These are phyloP conservation scores for Ispidina picta DNA, from an alignment of 2,797 vertebrate species.

Conservation along the genomic window DNA sequence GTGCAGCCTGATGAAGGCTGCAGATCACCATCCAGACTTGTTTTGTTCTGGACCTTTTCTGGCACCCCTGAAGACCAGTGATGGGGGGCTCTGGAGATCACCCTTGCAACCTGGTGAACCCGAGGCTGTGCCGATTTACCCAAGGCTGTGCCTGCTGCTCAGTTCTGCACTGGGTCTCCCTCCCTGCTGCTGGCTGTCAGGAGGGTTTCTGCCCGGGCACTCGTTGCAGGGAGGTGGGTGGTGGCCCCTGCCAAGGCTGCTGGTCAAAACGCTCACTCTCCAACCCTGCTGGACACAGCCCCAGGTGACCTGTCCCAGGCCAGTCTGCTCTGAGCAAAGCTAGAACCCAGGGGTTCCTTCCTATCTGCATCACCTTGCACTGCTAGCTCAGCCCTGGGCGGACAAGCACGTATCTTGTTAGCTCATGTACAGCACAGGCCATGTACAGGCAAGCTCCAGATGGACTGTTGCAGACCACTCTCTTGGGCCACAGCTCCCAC, in stretches of 20 bases:
- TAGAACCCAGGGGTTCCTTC: background rate
- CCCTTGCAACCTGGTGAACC: background rate
- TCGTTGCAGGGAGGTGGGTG: rapidly evolving
- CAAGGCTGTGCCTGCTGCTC: background rate
- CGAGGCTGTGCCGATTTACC: background rate
- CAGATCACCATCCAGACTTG: background rate
- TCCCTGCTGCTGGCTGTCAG: background rate
- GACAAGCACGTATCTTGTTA: rapidly evolving
- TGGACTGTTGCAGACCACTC: background rate
- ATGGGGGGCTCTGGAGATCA: background rate
- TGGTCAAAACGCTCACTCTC: background rate
- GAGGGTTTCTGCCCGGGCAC: background rate
- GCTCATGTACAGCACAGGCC: background rate
- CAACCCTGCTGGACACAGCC: background rate
- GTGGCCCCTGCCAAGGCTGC: background rate
- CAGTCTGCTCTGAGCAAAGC: background rate
- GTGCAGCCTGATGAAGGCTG: background rate
- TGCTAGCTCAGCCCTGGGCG: background rate
- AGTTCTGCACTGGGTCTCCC: background rate
- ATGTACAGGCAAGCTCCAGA: background rate
- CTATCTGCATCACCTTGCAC: background rate
- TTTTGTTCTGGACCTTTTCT: background rate
- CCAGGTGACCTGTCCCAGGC: background rate
- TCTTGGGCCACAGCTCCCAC: background rate
- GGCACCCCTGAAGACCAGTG: rapidly evolving